Conservation (phyloP, 2,113 vertebrate species). For the Poecile atricapillus region DNA sequence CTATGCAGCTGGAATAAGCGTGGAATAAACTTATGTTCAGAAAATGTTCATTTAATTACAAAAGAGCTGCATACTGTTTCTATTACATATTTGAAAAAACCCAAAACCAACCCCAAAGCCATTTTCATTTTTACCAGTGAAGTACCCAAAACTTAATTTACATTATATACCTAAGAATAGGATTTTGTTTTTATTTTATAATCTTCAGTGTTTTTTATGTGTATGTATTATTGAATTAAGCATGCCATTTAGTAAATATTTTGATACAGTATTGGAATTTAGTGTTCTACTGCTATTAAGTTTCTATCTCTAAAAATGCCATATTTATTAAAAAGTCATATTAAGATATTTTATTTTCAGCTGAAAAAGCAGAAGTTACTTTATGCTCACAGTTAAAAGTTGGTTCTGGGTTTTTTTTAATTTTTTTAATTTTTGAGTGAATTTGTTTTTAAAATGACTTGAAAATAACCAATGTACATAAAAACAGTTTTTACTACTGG, state of each 20-base stretch:
- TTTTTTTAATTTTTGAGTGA: too few relatives aligned
- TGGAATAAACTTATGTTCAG: background rate
- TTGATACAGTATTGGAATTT: background rate
- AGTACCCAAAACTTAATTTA: background rate
- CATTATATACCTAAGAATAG: background rate
- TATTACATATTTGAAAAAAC: background rate
- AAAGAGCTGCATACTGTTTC: background rate
- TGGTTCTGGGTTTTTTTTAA: background rate
- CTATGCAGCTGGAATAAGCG: background rate
- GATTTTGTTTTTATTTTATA: background rate
- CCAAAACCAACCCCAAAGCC: background rate
- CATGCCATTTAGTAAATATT: background rate
- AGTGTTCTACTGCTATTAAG: background rate
- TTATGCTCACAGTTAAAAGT: background rate
- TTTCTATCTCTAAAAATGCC: background rate
- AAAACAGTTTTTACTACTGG: background rate
- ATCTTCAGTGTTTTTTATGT: background rate
- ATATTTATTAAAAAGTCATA: background rate
- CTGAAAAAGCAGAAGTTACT: background rate
- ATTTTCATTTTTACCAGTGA: background rate
- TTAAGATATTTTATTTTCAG: background rate
- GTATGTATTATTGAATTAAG: background rate
- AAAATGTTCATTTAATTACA: background rate
- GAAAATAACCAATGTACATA: background rate
- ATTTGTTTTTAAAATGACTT: background rate